Base-by-base conservation (phyloP, 2,113 vertebrate species). In the Malurus cyaneus region DNA sequence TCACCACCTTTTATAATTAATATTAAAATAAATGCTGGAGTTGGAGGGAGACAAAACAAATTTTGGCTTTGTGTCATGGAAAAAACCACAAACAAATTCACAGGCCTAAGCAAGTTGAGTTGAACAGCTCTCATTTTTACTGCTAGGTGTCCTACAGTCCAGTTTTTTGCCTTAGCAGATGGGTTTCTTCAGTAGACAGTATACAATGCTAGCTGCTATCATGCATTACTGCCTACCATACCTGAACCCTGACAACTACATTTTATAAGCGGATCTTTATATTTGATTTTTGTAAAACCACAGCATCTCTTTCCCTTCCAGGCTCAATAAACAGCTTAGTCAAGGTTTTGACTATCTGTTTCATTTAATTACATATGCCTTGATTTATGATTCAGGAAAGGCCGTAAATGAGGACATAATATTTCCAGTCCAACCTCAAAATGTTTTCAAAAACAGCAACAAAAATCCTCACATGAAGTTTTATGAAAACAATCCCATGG, bases 351-450 rank as follows among this genome's bases (percentile, higher is more conserved):
- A 90, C 79, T 95, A 95, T 95, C 95, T 95, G 91, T 71, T 96
- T 91, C 65, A 83, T 94, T 94, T 95, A 94, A 96, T 94, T 94
- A 95, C 34, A 78, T 78, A 92, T 50, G 53, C 88, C 82, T 96
- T 96, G 91, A 97, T 96, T 95, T 93, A 96, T 86, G 69, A 26
- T 74, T 73, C 87, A 95, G 95, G 89, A 94, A 96, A 95, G 80
- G 29, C 96, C 92, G 77, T 92, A 96, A 93, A 97, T 86, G 94
- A 94, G 86, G 88, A 96, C 89, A 94, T 72, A 81, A 72, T 50
- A 95, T 94, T 94, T 70, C 54, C 93, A 90, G 88, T 86, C 80
- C 76, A 86, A 93, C 69, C 76, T 95, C 76, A 95, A 93, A 95
- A 96, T 78, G 34, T 93, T 94, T 95, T 95, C 87, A 94, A 88